phyloP scores from a whole-genome alignment of 2,113 vertebrate species.

The Antechinus flavipes region DNA sequence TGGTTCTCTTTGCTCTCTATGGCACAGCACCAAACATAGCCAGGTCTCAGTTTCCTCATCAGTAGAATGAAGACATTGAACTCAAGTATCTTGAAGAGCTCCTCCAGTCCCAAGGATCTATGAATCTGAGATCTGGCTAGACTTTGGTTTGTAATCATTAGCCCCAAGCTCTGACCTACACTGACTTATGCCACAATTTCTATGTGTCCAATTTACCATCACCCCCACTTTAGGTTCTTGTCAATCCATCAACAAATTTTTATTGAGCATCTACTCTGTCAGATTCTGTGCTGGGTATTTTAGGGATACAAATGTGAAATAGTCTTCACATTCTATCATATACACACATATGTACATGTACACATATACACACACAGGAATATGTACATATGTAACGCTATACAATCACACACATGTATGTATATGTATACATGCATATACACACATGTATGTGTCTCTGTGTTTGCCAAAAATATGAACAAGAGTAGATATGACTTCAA shows the following conservation, averaged over 20 bases:
- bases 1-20: not conserved
- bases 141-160: not conserved
- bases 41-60: not conserved
- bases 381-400: too few relatives aligned
- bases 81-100: not conserved
- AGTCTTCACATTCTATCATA: not conserved
- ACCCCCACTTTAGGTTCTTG: not conserved
- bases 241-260: not conserved
- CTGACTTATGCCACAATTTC: not conserved
- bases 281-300: not conserved
- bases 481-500: not conserved
- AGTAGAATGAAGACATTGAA: not conserved
- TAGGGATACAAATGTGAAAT: not conserved
- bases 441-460: too few relatives aligned
- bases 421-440: too few relatives aligned
- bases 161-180: not conserved
- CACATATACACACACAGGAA: too few relatives aligned
- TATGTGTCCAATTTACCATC: not conserved
- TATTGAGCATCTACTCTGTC: not conserved
- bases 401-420: too few relatives aligned
- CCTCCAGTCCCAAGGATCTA: not conserved
- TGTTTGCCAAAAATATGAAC: not conserved
- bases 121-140: not conserved
- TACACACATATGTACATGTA: too few relatives aligned
- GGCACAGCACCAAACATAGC: not conserved